Evolutionary conservation across 2,888 invertebrate genomes (phyloP).

Genomic region (Lasioglossum villosulum): DNA sequence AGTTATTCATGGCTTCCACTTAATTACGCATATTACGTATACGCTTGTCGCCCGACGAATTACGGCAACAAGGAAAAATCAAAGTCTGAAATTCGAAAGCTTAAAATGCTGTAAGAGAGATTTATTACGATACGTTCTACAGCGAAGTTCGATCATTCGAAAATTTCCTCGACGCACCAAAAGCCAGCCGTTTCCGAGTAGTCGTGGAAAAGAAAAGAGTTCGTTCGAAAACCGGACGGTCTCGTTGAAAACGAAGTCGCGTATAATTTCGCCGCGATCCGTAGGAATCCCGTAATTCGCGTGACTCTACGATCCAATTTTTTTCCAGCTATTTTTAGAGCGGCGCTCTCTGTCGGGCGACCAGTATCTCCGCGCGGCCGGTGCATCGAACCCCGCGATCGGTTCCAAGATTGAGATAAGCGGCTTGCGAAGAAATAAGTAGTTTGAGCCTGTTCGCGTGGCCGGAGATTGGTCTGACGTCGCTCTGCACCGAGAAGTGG

Average conservation of each 20-base stretch:
- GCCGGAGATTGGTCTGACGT: constrained; percentile 71
- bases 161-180: neutral
- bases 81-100: neutral
- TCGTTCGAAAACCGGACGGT: neutral
- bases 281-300: constrained; percentile 58
- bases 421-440: constrained; percentile 74
- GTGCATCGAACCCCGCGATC: constrained; percentile 69
- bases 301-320: constrained; percentile 51
- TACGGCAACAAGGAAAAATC: neutral
- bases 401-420: constrained; percentile 71
- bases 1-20: neutral
- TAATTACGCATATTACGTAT: neutral
- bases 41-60: neutral
- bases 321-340: constrained; percentile 63
- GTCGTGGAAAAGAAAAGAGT: neutral
- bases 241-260: constrained; percentile 25
- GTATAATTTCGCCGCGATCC: constrained; percentile 55
- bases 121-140: neutral
- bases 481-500: constrained; percentile 62
- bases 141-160: neutral
- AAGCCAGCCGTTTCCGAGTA: neutral
- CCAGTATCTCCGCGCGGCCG: constrained; percentile 49
- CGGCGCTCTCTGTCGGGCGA: constrained; percentile 42
- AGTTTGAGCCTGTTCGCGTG: constrained; percentile 75
- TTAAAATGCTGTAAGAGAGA: neutral